Evolutionary conservation across 1,140 invertebrate species (phyloP), one percentile per base, ranked within the genome.

Genomic region (Sarcophaga peregrina): DNA sequence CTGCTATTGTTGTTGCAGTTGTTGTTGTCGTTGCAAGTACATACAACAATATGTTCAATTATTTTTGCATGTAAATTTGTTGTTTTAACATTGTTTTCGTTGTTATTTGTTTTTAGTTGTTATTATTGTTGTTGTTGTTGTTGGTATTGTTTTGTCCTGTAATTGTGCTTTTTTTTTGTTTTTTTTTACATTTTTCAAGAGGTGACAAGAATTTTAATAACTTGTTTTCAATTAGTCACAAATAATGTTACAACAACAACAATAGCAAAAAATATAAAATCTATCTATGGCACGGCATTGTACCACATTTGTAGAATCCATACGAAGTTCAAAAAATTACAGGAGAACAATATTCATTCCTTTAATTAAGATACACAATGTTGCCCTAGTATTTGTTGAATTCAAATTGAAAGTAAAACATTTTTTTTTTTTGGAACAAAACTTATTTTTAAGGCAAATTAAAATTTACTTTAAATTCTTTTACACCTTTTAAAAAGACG

Each of bases 11-110:
- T 37, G 25, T 37, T 37, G 4, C 4, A 37, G 25, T 37, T 37
- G 25, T 37, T 37, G 25, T 37, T 37, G 25, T 37, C 25, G 25
- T 37, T 37, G 25, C 25, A 58, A 58, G 52, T 58, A n/a, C n/a
- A 37, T 37, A 37, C 25, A 37, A 37, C 25, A 37, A 37, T 37
- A 48, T 78, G 81, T 82, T 74, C 81, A 82, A 82, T 82, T 82
- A 82, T 68, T 82, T 73, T 50, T 74, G 81, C 81, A 82, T 73
- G 62, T 74, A 81, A 81, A 81, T 81, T 81, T 81, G 80, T 68
- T 81, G 80, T 81, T 81, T 58, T 58, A 81, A 81, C 47, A 48
- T 50, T 78, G 75, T 68, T 68, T 68, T 68, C 8, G 8, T 17
- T 68, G 62, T 68, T 58, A 68, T 68, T 68, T 68, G 17, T 5